Evolutionary conservation across 1,140 invertebrate species (phyloP), one percentile per base, ranked within the genome.

Genomic region (Pogonognathellus flavescens): DNA sequence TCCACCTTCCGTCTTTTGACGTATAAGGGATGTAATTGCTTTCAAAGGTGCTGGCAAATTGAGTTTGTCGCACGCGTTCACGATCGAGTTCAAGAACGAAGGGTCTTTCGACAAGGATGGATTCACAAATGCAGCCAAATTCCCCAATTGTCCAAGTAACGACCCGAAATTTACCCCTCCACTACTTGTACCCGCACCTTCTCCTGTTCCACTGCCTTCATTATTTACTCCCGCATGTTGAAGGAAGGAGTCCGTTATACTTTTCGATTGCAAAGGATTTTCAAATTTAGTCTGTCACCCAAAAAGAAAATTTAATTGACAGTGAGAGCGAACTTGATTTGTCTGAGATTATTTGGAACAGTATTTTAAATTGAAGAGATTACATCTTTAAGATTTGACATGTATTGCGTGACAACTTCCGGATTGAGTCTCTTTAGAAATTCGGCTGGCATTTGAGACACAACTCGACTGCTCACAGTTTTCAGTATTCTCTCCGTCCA

Each of bases 41-140:
- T 82, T n/a, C 13, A 88, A 8, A 20, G 88, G 88, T 6, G 88
- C 88, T 20, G 88, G 88, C 10, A 88, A 49, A 70, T 88, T 88
- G 9, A 87, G 49, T 53, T 88, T 85, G 53, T 88, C 83, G 31
- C 84, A 88, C 1, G 76, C 16, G 1, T 59, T 10, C 4, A 88
- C 85, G 31, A 88, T 88, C 11, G 55, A 59, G 11, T 53, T 76
- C 0, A 87, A 52, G 16, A 86, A 10, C 2, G 18, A 49, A 16
- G 70, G 9, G 5, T 87, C 80, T 16, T 70, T 70, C 14, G 83
- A 84, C 10, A 84, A 3, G 1, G 4, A 0, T 3, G 88, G 86
- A 81, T 84, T 84, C 4, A 88, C 80, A 57, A 87, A 88, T 4
- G 88, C 88, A 11, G 88, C 84, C 60, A 88, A 62, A n/a, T 52